Evolutionary conservation across 2,113 vertebrate genomes (phyloP).

Genomic region (Chlorodrepanis virens): DNA sequence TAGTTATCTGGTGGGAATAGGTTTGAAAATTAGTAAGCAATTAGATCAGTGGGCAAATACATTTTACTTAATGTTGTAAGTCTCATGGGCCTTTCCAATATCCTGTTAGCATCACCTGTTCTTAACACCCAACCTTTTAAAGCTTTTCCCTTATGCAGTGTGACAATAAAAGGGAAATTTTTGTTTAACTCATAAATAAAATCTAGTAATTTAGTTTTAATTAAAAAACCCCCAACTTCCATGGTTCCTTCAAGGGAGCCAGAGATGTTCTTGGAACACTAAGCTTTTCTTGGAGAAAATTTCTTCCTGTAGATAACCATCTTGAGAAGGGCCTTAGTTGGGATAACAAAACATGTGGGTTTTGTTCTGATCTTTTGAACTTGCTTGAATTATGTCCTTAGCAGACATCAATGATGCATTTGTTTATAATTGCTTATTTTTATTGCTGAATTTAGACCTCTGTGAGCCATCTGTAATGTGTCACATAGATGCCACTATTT

Average conservation of each 20-base stretch:
- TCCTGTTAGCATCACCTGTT: constrained; percentile 70
- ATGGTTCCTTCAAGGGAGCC: not conserved
- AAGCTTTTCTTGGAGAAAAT: constrained; percentile 29
- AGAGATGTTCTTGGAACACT: not conserved
- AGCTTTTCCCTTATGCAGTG: constrained; percentile 34
- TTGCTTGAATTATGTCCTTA: constrained; percentile 24
- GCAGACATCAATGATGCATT: constrained; percentile 16
- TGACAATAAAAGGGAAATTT: not conserved
- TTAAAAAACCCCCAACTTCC: not conserved
- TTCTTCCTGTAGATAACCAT: constrained; percentile 45
- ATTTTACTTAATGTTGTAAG: constrained; percentile 26
- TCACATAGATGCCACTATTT: not conserved
- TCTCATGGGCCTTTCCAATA: constrained; percentile 39
- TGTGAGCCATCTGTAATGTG: not conserved
- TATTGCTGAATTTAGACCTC: not conserved
- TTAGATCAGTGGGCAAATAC: constrained; percentile 53
- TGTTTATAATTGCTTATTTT: constrained; percentile 52
- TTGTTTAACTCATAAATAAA: not conserved
- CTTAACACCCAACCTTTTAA: constrained; percentile 59
- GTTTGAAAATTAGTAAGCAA: constrained; percentile 62
- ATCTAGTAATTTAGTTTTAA: not conserved
- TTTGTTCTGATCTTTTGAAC: constrained; percentile 42
- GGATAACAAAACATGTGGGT: not conserved
- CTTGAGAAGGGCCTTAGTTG: not conserved
- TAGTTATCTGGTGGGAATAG: constrained; percentile 58